Evolutionary conservation across 2,797 vertebrate genomes (phyloP).

Genomic region (Protonibea diacanthus): DNA sequence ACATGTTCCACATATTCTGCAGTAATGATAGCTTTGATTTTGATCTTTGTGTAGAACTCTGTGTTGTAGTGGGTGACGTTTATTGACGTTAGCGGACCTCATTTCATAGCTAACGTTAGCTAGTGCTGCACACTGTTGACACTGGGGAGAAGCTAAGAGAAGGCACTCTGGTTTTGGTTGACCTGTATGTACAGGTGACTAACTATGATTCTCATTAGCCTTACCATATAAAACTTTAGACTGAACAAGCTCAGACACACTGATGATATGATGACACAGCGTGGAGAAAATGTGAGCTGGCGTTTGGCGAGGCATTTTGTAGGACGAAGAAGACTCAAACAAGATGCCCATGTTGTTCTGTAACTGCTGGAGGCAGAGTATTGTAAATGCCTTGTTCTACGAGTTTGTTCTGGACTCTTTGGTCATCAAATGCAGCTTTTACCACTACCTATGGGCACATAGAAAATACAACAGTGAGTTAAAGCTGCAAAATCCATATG

Average conservation of each 20-base stretch:
- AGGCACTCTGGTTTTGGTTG: neutral
- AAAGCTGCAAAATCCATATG: constrained; percentile 3
- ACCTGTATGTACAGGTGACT: neutral
- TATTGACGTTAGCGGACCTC: no score
- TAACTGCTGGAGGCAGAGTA: neutral
- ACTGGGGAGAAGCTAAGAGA: no score
- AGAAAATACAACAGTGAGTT: neutral
- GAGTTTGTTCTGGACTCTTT: neutral
- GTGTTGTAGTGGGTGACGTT: no score
- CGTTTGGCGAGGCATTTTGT: neutral
- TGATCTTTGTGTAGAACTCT: no score
- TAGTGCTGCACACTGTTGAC: no score
- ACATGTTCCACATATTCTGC: no score
- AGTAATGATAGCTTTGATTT: no score
- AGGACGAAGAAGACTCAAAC: neutral
- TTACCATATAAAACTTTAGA: neutral
- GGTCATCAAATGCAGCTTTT: neutral
- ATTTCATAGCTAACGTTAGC: no score
- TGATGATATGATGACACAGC: neutral
- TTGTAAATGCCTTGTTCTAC: no score
- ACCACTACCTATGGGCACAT: neutral
- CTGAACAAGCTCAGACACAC: neutral
- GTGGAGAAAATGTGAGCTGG: neutral
- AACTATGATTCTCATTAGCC: neutral
- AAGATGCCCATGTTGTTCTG: neutral